phyloP scores from a whole-genome alignment of 2,888 invertebrate species.

The Dioctria rufipes region DNA sequence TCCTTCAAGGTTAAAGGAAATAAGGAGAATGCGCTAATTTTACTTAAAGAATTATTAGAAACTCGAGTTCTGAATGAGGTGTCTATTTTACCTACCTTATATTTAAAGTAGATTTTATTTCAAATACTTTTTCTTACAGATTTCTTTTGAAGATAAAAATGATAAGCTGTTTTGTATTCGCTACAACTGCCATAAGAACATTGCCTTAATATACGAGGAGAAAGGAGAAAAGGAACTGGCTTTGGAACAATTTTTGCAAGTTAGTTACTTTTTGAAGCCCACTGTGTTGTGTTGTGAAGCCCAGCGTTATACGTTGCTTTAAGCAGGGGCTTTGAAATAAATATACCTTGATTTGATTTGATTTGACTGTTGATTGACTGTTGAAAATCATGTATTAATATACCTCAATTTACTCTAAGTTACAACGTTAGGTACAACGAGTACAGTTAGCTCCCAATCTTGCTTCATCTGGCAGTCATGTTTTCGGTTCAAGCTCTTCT shows the following conservation, averaged over 20 bases:
- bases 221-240: constrained; percentile 76
- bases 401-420: no score
- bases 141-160: constrained; percentile 73
- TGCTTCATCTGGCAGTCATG: no score
- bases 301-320: no score
- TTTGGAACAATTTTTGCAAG: constrained; percentile 79
- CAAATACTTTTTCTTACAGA: constrained; percentile 61
- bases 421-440: no score
- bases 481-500: no score
- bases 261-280: constrained; percentile 67
- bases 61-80: constrained; percentile 77
- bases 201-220: constrained; percentile 80
- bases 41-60: constrained; percentile 79
- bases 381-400: no score
- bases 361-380: no score
- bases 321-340: no score
- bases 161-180: constrained; percentile 80
- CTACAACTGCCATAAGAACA: constrained; percentile 87
- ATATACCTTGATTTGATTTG: no score
- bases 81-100: not conserved
- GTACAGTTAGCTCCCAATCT: no score
- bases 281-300: no score
- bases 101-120: not conserved
- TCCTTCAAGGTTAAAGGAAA: constrained; percentile 79
- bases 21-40: constrained; percentile 77